Conservation (phyloP, 2,113 vertebrate species). For the Melanotaenia duboulayi region DNA sequence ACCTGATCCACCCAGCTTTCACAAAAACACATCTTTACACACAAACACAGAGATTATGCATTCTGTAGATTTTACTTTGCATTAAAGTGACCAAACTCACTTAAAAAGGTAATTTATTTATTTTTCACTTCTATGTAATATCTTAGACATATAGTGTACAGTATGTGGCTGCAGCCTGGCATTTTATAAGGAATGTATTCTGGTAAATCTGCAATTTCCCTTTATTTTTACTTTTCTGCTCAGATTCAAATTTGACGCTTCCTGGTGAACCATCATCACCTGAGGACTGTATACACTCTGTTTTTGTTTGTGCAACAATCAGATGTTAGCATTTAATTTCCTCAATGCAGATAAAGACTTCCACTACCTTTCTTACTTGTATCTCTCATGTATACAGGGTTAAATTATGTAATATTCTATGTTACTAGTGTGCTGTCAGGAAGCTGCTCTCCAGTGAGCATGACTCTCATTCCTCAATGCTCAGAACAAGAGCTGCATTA, state of each 20-base stretch:
- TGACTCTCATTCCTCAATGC: slow-evolving; percentile 24
- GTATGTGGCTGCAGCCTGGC: slow-evolving; percentile 3
- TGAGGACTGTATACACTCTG: too few relatives aligned
- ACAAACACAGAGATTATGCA: slow-evolving; percentile 33
- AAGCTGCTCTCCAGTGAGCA: neutral
- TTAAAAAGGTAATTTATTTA: neutral
- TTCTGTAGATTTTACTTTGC: slow-evolving; percentile 21
- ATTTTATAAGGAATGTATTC: slow-evolving; percentile 34
- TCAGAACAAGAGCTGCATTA: slow-evolving; percentile 11
- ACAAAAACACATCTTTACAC: slow-evolving; percentile 19
- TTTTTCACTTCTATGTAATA: slow-evolving; percentile 5
- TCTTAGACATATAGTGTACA: neutral
- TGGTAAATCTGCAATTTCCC: slow-evolving; percentile 35
- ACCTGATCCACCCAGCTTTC: slow-evolving; percentile 20
- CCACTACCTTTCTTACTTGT: slow-evolving; percentile 19
- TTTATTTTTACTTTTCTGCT: slow-evolving; percentile 32
- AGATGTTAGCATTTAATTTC: slow-evolving; percentile 28
- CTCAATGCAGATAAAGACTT: neutral
- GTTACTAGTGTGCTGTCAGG: slow-evolving; percentile 22
- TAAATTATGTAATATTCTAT: slow-evolving; percentile 29
- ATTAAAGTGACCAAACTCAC: neutral
- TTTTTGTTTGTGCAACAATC: slow-evolving; percentile 51
- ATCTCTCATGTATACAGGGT: slow-evolving; percentile 45
- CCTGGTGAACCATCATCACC: neutral
- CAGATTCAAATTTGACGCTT: neutral